Percentiles rank a stretch among this genome's conserved stretches.
Conservation (phyloP, 2,113 vertebrate genomes). For the Phodopus roborovskii region DNA sequence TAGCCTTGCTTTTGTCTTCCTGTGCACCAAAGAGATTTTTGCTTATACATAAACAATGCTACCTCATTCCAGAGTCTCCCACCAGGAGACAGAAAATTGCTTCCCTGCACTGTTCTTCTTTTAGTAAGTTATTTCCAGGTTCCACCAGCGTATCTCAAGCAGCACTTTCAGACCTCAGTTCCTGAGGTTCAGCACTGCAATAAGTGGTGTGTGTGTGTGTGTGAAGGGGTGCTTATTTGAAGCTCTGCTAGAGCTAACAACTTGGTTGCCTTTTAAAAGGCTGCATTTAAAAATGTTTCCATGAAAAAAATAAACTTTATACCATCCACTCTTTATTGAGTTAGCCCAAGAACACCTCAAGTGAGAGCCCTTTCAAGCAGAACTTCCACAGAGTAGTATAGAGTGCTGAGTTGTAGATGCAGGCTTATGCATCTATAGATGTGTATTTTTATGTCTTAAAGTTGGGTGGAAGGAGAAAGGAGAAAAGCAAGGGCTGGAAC, state of each 20-base stretch:
- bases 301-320: neutral
- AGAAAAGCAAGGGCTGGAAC: neutral
- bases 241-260: slow-evolving; percentile 35
- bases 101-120: slow-evolving; percentile 58
- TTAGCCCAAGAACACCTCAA: neutral
- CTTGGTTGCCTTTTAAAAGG: slow-evolving; percentile 53
- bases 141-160: slow-evolving; percentile 55
- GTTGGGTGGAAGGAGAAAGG: neutral
- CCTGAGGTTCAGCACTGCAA: slow-evolving; percentile 18
- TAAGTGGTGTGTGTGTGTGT: slow-evolving; percentile 28
- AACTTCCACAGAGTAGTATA: neutral
- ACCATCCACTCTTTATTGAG: neutral
- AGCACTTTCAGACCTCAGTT: slow-evolving; percentile 43
- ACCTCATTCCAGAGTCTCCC: slow-evolving; percentile 53
- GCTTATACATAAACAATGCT: slow-evolving; percentile 44
- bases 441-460: neutral
- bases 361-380: neutral
- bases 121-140: slow-evolving; percentile 62
- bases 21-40: slow-evolving; percentile 36
- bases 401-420: neutral
- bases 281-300: neutral
- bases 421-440: neutral
- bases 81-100: slow-evolving; percentile 65
- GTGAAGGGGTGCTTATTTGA: slow-evolving; percentile 34
- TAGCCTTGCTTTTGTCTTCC: slow-evolving; percentile 5